Evolutionary conservation across 2,113 vertebrate genomes (phyloP).

Genomic region (Lonchura striata): DNA sequence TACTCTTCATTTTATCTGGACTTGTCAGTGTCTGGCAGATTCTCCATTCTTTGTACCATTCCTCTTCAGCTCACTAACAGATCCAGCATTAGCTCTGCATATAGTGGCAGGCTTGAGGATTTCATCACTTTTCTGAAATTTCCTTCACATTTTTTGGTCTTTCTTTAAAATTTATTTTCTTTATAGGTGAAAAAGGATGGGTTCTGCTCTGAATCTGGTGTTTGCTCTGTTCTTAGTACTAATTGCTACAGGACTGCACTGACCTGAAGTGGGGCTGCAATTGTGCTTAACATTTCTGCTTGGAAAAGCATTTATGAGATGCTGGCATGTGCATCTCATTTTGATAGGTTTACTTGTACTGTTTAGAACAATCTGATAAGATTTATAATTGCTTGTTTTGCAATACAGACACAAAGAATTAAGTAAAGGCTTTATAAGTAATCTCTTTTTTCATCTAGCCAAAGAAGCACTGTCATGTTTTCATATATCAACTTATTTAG

Average conservation of each 20-base stretch:
- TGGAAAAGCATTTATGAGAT: not conserved
- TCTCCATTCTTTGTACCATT: not conserved
- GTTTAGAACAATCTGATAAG: conserved; percentile 9
- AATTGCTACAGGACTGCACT: not conserved
- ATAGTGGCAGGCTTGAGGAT: not conserved
- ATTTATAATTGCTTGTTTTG: conserved; percentile 30
- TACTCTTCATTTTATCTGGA: not conserved
- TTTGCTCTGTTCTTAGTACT: not conserved
- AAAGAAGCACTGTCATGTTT: conserved; percentile 1
- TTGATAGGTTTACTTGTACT: conserved; percentile 4
- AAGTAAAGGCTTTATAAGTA: conserved; percentile 11
- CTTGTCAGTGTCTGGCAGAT: conserved; percentile 7
- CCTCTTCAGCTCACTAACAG: not conserved
- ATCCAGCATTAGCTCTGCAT: not conserved
- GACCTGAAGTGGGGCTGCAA: not conserved
- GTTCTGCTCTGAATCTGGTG: not conserved
- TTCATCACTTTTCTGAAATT: not conserved
- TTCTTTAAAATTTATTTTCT: not conserved
- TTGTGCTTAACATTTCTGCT: not conserved
- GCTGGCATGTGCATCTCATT: conserved; percentile 8
- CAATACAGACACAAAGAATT: conserved; percentile 12
- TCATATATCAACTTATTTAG: not conserved
- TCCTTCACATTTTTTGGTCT: not conserved
- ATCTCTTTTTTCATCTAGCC: not conserved
- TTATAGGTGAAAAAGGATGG: not conserved